Evolutionary conservation across 2,797 vertebrate genomes (phyloP).

Genomic region (Nasua narica): DNA sequence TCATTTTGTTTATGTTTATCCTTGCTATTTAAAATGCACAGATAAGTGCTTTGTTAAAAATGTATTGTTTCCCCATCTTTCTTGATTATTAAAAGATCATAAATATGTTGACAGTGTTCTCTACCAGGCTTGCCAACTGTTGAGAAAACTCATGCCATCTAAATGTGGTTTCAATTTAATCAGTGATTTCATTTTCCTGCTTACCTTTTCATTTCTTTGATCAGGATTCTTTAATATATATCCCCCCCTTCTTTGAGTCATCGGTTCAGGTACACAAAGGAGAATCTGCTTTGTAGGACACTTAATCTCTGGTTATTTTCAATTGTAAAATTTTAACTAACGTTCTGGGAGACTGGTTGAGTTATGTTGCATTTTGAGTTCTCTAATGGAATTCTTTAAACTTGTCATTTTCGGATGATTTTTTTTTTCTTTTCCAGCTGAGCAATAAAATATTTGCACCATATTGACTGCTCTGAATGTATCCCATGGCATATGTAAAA

Average conservation of each 20-base stretch:
- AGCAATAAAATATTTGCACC: neutral
- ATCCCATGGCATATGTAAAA: neutral
- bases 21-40: neutral
- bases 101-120: neutral
- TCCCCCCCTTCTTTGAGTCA: neutral
- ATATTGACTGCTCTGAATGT: neutral
- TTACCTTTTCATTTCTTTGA: neutral
- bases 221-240: neutral
- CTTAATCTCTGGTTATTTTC: neutral
- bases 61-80: neutral
- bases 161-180: neutral
- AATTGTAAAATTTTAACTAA: neutral
- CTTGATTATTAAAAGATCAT: neutral
- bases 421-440: neutral
- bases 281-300: neutral
- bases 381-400: neutral
- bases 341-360: neutral
- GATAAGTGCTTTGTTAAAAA: neutral
- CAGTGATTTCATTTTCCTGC: neutral
- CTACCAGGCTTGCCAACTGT: neutral
- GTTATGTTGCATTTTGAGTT: neutral
- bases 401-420: neutral
- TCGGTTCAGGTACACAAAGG: neutral
- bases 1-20: slow-evolving; percentile 3
- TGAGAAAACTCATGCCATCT: neutral